Conservation (phyloP, 2,888 invertebrate genomes). For the Morpho helenor region DNA sequence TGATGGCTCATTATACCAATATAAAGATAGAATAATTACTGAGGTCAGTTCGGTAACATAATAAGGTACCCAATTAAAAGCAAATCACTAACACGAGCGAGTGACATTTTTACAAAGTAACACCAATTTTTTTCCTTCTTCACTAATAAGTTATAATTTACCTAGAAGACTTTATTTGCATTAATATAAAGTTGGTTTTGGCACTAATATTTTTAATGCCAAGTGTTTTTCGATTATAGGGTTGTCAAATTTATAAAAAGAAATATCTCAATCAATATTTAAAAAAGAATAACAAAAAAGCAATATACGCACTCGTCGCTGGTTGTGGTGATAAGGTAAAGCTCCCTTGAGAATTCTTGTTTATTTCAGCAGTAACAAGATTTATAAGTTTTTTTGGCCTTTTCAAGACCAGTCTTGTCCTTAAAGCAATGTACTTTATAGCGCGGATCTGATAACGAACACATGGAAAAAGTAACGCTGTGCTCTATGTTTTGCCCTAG, state of each 20-base stretch:
- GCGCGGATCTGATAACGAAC: too few species aligned
- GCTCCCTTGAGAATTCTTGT: too few species aligned
- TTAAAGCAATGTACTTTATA: too few species aligned
- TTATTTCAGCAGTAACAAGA: too few species aligned
- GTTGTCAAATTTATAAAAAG: neutral
- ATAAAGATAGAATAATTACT: constrained; percentile 9
- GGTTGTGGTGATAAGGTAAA: too few species aligned
- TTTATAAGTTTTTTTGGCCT: too few species aligned
- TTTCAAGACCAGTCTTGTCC: too few species aligned
- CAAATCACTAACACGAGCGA: constrained; percentile 21
- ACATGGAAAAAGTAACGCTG: too few species aligned
- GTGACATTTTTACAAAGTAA: constrained; percentile 35
- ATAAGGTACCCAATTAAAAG: constrained; percentile 18
- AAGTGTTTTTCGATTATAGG: neutral
- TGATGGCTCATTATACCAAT: neutral
- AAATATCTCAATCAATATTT: neutral
- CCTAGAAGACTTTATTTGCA: constrained; percentile 2
- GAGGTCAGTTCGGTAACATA: constrained; percentile 7
- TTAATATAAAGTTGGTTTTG: constrained; percentile 3
- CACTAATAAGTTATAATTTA: constrained; percentile 7
- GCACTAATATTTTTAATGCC: neutral
- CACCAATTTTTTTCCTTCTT: constrained; percentile 32
- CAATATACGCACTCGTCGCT: too few species aligned
- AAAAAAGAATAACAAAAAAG: neutral
- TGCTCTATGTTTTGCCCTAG: too few species aligned